Evolutionary conservation across 92 coral and sea anemone species (phyloP).

Genomic region (Galaxea fascicularis): DNA sequence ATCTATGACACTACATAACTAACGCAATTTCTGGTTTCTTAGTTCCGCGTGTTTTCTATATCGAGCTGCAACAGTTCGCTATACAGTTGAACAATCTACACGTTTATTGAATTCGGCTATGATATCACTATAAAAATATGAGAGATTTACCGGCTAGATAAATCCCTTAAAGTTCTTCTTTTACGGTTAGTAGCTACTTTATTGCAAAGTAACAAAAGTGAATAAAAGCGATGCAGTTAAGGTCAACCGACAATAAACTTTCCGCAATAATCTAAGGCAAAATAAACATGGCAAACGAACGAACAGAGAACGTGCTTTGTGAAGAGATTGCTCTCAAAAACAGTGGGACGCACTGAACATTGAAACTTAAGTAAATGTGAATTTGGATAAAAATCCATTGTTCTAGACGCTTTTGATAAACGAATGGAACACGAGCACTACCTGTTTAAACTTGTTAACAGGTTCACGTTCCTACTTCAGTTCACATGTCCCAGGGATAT

Average conservation of each 20-base stretch:
- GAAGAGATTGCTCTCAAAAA: not conserved
- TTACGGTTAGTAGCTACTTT: too few relatives aligned
- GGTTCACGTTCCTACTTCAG: constrained; percentile 14
- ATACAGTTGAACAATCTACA: too few relatives aligned
- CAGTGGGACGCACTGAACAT: not conserved
- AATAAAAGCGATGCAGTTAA: not conserved
- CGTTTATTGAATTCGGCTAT: too few relatives aligned
- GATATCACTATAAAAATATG: too few relatives aligned
- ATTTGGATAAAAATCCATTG: not conserved
- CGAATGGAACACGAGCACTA: not conserved
- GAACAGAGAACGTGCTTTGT: not conserved
- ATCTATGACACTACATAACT: too few relatives aligned
- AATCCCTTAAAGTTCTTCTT: not conserved
- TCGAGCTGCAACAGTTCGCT: too few relatives aligned
- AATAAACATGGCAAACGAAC: not conserved
- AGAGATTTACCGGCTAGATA: not conserved
- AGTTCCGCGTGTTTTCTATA: too few relatives aligned
- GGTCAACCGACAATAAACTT: not conserved
- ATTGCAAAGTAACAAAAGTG: not conserved
- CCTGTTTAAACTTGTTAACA: constrained; percentile 20
- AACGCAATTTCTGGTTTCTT: too few relatives aligned
- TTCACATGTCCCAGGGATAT: constrained; percentile 15
- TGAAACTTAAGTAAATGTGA: too few relatives aligned
- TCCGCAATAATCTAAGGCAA: not conserved
- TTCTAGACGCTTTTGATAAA: not conserved